Evolutionary conservation across 2,113 vertebrate species (phyloP).

Genomic region (Chiloscyllium plagiosum): DNA sequence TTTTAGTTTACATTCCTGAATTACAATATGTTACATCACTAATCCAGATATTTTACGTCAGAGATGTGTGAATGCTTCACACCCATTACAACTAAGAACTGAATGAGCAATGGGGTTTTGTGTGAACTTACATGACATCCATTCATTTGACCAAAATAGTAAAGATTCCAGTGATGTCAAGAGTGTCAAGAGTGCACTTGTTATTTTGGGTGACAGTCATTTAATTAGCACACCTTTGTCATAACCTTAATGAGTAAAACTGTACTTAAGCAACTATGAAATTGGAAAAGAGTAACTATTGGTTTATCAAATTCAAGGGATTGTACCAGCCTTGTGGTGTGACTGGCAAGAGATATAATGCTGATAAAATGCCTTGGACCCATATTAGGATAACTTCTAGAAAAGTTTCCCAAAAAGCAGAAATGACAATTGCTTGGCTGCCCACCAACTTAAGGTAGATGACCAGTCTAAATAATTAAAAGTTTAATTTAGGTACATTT

Average conservation of each 20-base stretch:
- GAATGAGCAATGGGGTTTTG: not conserved
- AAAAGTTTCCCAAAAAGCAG: too few species aligned
- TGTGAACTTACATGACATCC: not conserved
- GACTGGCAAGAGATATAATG: not conserved
- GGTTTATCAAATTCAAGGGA: not conserved
- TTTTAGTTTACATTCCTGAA: not conserved
- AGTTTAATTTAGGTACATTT: not conserved
- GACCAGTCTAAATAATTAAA: not conserved
- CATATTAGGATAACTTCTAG: not conserved
- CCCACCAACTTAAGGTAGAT: not conserved
- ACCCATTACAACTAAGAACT: not conserved
- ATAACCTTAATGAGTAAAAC: not conserved
- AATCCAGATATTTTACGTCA: not conserved
- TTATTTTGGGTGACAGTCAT: not conserved
- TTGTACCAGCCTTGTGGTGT: not conserved
- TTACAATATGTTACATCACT: not conserved
- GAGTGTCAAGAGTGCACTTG: not conserved
- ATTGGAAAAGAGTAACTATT: not conserved
- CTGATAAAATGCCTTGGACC: not conserved
- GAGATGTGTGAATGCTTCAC: not conserved
- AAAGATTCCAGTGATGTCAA: not conserved
- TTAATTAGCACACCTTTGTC: not conserved
- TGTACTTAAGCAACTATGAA: not conserved
- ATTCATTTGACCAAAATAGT: not conserved
- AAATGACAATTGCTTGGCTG: not conserved